Conservation (phyloP, 2,797 vertebrate species). For the Halcyon leucocephala region DNA sequence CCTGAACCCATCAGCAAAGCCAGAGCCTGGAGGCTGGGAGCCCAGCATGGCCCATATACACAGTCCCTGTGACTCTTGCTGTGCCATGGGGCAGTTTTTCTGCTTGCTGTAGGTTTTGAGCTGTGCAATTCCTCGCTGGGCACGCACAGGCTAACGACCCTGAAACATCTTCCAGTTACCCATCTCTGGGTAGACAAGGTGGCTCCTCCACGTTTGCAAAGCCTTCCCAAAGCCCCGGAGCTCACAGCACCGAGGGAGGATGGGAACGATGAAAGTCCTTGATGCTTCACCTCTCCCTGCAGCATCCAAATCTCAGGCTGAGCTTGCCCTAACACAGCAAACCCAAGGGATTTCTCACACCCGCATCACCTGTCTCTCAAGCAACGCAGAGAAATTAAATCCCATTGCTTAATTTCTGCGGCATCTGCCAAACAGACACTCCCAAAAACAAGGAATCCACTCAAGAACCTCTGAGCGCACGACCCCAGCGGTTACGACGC, state of each 20-base stretch:
- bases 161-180: not conserved
- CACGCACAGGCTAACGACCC: accelerated
- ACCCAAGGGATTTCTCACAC: not conserved
- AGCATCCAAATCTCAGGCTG: not conserved
- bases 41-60: too few species aligned
- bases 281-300: not conserved
- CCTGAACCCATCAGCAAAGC: not conserved
- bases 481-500: slow-evolving; percentile 21
- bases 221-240: not conserved
- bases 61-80: accelerated
- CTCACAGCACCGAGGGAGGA: accelerated
- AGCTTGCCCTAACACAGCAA: not conserved
- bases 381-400: not conserved
- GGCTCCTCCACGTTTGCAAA: not conserved
- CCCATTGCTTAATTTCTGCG: not conserved
- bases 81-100: accelerated
- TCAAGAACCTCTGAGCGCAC: slow-evolving; percentile 33
- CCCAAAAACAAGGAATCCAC: not conserved
- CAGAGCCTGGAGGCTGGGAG: not conserved
- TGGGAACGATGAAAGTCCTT: not conserved
- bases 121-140: not conserved
- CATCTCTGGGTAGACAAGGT: not conserved
- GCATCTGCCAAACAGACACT: not conserved
- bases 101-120: not conserved
- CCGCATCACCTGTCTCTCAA: not conserved